Base-by-base conservation (phyloP, 2,888 invertebrate genomes). In the Euphydryas editha region DNA sequence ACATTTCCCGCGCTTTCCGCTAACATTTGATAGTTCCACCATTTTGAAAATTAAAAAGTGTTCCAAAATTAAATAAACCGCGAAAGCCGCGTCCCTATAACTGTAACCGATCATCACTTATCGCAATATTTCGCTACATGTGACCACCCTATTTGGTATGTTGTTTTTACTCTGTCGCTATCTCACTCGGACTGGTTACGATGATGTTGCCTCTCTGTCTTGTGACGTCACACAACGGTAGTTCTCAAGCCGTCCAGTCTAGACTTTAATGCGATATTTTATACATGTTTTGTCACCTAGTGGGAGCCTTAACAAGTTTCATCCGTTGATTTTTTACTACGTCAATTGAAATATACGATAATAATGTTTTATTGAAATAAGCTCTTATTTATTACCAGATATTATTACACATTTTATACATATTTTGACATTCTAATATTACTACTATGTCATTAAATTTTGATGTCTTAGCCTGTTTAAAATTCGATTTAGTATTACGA, bases 101-200 rank as follows among this genome's bases (percentile, higher is more conserved):
- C 75, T 78, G 73, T 76, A 69, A 69, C 71, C 76, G 72, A 80
- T 81, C 78, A 73, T 76, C 76, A 75, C 76, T 81, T 88, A 88
- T 83, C 75, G 79, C 80, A 78, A 85, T 87, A 87, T 91, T 91
- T 91, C 85, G 86, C 77, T 84, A 88, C 91, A 92, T 91, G 83
- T 91, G 92, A 90, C 72, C 79, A 70, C 89, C 91, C 82, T 91
- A 92, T 92, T 87, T 86, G 92, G 92, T 73, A 90, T 85, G 81
- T 89, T 85, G 91, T 87, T 87, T 86, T 89, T 87, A 83, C 83
- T 76, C 75, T 73, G 72, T 69, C 8, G 18, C 75, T 58, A 75
- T 85, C 84, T 76, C 76, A 76, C 71, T 84, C 80, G 68, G 42
- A 49, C 75, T 54, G 58, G 51, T 49, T 51, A 30, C 55, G 18